Conservation (phyloP, 1,140 invertebrate genomes). For the Drosophila ogumai region DNA sequence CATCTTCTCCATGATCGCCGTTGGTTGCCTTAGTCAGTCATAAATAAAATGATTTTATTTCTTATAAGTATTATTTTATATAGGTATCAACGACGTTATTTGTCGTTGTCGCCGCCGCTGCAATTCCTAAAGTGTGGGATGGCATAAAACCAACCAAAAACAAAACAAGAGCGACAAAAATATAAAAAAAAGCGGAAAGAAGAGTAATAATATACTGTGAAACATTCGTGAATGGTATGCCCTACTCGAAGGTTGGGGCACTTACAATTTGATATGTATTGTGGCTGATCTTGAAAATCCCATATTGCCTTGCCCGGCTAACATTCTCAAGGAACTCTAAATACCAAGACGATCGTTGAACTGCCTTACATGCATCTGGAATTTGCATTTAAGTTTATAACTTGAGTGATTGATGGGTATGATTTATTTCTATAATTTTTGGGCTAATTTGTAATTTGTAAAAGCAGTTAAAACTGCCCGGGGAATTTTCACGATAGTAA, state of each 20-base stretch:
- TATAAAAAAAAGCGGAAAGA: slow-evolving; percentile 21
- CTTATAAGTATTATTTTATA: slow-evolving; percentile 72
- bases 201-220: slow-evolving; percentile 37
- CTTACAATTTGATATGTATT: slow-evolving; percentile 62
- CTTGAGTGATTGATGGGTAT: slow-evolving; percentile 4
- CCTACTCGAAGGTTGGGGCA: slow-evolving; percentile 72
- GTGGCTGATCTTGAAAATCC: slow-evolving; percentile 59
- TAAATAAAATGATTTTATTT: slow-evolving; percentile 83
- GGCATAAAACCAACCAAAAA: slow-evolving; percentile 35
- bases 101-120: slow-evolving; percentile 59
- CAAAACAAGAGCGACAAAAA: slow-evolving; percentile 14
- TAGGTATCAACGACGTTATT: slow-evolving; percentile 59
- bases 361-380: slow-evolving; percentile 2
- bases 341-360: slow-evolving; percentile 62
- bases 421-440: no score
- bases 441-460: not conserved
- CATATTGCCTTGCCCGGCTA: slow-evolving; percentile 44
- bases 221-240: slow-evolving; percentile 58
- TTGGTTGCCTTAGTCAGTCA: slow-evolving; percentile 62
- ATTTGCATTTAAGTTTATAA: not conserved
- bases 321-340: slow-evolving; percentile 35
- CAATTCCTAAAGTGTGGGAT: slow-evolving; percentile 65
- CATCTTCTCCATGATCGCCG: slow-evolving; percentile 52
- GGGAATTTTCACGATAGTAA: not conserved
- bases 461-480: not conserved